A percentile compares a stretch with the other conserved stretches of the same genome.
Conservation (phyloP, 1,140 invertebrate genomes). For the Triops longicaudatus region DNA sequence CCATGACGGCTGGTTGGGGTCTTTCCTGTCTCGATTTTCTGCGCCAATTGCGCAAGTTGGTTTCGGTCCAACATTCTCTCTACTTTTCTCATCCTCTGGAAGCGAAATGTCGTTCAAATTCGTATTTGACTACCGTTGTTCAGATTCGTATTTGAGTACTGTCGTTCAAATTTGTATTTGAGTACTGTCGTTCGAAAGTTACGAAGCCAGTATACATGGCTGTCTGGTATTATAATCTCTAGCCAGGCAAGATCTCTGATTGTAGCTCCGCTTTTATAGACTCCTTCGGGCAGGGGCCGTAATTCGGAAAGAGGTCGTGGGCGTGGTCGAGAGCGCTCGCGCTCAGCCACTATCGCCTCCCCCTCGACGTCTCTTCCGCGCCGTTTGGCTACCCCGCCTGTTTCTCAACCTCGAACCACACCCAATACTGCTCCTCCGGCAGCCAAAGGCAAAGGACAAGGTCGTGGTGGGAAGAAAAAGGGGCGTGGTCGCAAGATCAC, state of each 20-base stretch:
- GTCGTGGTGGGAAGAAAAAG: neutral
- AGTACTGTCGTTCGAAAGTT: no score
- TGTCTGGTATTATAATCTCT: neutral
- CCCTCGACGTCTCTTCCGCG: neutral
- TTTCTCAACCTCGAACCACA: neutral
- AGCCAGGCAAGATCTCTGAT: neutral
- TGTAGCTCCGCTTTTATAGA: neutral
- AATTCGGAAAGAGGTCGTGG: conserved; percentile 10
- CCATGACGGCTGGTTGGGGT: no score
- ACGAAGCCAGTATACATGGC: no score
- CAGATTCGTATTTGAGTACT: no score
- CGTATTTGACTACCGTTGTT: no score
- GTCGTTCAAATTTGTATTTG: no score
- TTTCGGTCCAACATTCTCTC: no score
- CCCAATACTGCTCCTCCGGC: conserved; percentile 4
- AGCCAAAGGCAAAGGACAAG: neutral
- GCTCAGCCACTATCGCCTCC: neutral
- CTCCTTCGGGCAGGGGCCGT: neutral
- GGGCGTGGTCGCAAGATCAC: neutral
- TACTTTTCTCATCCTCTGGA: no score
- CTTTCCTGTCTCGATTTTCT: no score
- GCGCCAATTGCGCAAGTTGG: no score
- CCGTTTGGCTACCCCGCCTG: neutral
- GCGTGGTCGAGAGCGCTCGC: neutral
- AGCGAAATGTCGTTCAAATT: no score